Conservation (phyloP, 2,113 vertebrate genomes). For the Lamprotornis superbus region DNA sequence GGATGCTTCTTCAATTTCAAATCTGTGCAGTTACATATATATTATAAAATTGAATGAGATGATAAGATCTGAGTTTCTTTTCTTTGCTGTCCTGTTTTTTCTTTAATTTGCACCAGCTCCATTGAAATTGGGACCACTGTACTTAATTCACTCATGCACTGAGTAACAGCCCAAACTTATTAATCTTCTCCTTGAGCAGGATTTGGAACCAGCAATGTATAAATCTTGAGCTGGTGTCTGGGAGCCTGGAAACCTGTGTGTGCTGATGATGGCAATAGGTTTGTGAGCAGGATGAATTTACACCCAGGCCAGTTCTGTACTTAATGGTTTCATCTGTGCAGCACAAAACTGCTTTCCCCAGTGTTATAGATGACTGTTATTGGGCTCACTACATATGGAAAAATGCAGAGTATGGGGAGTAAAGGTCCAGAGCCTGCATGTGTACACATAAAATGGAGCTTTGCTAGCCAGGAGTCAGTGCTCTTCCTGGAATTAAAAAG, state of each 20-base stretch:
- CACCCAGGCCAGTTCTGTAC: background rate
- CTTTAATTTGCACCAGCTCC: background rate
- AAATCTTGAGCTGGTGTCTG: background rate
- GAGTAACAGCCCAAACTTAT: background rate
- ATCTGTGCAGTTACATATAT: background rate
- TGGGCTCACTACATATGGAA: background rate
- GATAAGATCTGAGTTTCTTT: background rate
- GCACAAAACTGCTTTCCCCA: background rate
- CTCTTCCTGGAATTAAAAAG: background rate
- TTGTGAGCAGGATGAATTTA: background rate
- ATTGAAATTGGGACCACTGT: background rate
- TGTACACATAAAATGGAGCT: fast-evolving
- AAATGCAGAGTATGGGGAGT: background rate
- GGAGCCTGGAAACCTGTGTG: background rate
- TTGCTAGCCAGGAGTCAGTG: background rate
- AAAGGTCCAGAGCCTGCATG: background rate
- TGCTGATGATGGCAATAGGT: background rate
- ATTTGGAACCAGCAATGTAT: background rate
- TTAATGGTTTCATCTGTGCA: background rate
- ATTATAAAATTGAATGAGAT: background rate
- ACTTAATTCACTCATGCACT: background rate
- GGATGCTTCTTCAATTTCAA: background rate
- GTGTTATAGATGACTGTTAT: background rate
- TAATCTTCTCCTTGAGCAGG: background rate
- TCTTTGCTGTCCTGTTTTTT: background rate